These are phyloP conservation scores for Zygogramma bicolorata DNA, from an alignment of 2,888 invertebrate species.

Conservation along the genomic window DNA sequence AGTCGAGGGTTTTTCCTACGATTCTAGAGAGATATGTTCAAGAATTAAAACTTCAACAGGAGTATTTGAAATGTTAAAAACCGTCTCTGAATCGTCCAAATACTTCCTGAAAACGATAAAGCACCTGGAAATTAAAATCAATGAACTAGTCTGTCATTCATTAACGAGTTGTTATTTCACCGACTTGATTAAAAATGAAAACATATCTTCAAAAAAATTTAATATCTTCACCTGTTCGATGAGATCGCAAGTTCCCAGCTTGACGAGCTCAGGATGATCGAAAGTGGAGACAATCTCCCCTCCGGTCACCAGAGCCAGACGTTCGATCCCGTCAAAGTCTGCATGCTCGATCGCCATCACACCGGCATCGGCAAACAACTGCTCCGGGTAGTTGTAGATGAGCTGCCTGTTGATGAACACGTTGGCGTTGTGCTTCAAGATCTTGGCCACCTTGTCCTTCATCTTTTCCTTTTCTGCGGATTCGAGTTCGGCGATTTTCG, in stretches of 20 bases:
- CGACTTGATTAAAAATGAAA: too few species aligned
- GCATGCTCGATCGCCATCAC: slow-evolving; percentile 99
- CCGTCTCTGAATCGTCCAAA: too few species aligned
- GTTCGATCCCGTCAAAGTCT: slow-evolving; percentile 99
- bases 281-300: slow-evolving; percentile 99
- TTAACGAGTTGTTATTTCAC: too few species aligned
- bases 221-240: slow-evolving; percentile 82
- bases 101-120: too few species aligned
- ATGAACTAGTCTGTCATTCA: too few species aligned
- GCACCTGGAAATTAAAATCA: too few species aligned
- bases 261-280: slow-evolving; percentile 91
- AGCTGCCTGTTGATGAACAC: slow-evolving; percentile 99
- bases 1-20: too few species aligned
- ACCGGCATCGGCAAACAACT: slow-evolving; percentile 97
- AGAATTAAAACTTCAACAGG: too few species aligned
- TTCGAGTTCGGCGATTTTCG: slow-evolving; percentile 97
- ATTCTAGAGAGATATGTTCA: too few species aligned
- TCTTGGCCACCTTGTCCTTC: slow-evolving; percentile 99
- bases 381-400: slow-evolving; percentile 99
- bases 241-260: slow-evolving; percentile 92
- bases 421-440: slow-evolving; percentile 93
- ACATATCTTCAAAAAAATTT: too few species aligned
- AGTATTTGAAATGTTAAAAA: too few species aligned
- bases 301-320: slow-evolving; percentile 94
- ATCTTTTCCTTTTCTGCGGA: slow-evolving; percentile 99